Evolutionary conservation across 1,140 invertebrate genomes (phyloP).

Genomic region (Drosophila sechellia): DNA sequence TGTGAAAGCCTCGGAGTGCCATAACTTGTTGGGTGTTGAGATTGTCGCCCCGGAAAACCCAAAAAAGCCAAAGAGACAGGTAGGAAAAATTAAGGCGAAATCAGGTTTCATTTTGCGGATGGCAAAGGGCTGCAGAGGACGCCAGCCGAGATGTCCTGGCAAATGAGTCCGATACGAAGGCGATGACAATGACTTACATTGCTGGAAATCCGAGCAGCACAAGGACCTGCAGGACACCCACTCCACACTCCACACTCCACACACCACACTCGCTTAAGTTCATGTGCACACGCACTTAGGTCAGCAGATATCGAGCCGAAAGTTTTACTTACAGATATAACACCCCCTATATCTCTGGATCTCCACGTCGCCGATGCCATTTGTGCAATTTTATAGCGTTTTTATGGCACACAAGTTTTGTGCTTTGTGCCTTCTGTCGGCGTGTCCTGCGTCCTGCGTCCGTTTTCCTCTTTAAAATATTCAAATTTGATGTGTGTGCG

Average conservation of each 20-base stretch:
- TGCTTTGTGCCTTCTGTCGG: constrained; percentile 38
- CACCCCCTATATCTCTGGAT: constrained; percentile 23
- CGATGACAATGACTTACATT: constrained; percentile 54
- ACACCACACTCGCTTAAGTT: constrained; percentile 51
- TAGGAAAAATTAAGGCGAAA: constrained; percentile 63
- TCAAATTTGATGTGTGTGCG: constrained; percentile 67
- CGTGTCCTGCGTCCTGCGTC: constrained; percentile 20
- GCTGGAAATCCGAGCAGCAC: neutral
- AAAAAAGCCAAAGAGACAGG: constrained; percentile 17
- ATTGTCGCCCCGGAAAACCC: constrained; percentile 31
- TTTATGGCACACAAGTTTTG: constrained; percentile 73
- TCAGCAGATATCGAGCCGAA: constrained; percentile 58
- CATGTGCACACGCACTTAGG: constrained; percentile 61
- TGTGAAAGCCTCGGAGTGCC: constrained; percentile 42
- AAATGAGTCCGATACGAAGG: constrained; percentile 51
- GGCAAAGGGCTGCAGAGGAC: constrained; percentile 14
- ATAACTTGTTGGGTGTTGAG: constrained; percentile 53
- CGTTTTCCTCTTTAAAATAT: constrained; percentile 63
- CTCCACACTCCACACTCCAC: constrained; percentile 18
- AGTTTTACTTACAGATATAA: constrained; percentile 55
- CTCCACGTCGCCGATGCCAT: constrained; percentile 56
- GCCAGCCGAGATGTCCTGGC: constrained; percentile 16
- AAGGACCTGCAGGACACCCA: constrained; percentile 38
- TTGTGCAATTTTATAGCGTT: constrained; percentile 78
- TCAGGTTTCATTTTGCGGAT: constrained; percentile 40